These are phyloP conservation scores for Rhamphomyia laevipes DNA, from an alignment of 2,888 invertebrate genomes.

Conservation along the genomic window DNA sequence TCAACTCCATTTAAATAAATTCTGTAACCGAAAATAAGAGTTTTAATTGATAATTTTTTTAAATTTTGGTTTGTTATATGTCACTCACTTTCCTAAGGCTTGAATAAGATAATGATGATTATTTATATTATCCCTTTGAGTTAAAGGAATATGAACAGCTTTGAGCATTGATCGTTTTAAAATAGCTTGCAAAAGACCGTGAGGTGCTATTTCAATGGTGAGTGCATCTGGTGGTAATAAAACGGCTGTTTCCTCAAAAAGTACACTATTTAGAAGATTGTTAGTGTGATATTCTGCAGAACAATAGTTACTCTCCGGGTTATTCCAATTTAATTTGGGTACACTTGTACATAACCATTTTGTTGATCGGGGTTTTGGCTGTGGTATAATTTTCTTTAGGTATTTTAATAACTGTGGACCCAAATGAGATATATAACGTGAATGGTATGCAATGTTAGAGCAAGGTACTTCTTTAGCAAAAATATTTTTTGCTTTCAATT, in stretches of 20 bases:
- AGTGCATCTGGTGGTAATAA: conserved; percentile 49
- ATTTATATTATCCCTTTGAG: conserved; percentile 43
- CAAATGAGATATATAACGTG: conserved; percentile 57
- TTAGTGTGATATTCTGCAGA: conserved; percentile 82
- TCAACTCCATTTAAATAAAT: conserved; percentile 65
- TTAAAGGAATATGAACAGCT: conserved; percentile 45
- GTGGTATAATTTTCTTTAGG: conserved; percentile 48
- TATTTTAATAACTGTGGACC: conserved; percentile 54
- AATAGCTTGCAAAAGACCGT: conserved; percentile 52
- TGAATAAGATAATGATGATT: conserved; percentile 28
- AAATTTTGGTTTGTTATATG: not conserved
- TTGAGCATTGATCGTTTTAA: conserved; percentile 45
- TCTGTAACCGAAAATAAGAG: conserved; percentile 35
- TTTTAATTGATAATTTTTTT: not conserved
- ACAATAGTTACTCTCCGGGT: conserved; percentile 44
- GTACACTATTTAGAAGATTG: conserved; percentile 51
- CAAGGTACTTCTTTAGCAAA: conserved; percentile 74
- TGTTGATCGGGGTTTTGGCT: conserved; percentile 51
- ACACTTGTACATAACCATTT: conserved; percentile 80
- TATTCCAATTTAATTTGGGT: conserved; percentile 55
- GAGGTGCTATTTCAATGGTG: conserved; percentile 55
- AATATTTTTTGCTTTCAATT: conserved; percentile 53
- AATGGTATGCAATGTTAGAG: conserved; percentile 79
- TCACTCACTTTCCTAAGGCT: conserved; percentile 38
- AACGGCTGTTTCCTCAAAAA: conserved; percentile 48